These are phyloP conservation scores for Phalacrocorax carbo DNA, from an alignment of 2,113 vertebrate genomes.

Conservation along the genomic window DNA sequence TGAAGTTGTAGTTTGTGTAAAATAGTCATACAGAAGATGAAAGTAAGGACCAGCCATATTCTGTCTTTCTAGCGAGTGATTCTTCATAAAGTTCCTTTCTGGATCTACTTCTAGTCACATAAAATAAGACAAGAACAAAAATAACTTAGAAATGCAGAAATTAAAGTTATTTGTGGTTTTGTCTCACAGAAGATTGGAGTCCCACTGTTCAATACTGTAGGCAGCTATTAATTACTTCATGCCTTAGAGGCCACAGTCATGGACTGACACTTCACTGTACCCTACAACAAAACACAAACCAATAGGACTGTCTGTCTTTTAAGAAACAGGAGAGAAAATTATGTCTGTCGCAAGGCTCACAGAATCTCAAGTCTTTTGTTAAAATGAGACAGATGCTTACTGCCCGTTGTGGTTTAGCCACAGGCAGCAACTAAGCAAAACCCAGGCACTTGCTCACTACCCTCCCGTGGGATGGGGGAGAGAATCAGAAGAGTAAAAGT, in stretches of 20 bases:
- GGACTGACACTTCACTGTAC: background rate
- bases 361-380: background rate
- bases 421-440: no score
- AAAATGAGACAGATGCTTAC: background rate
- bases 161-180: background rate
- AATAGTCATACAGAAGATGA: background rate
- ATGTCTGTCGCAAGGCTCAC: background rate
- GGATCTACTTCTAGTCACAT: background rate
- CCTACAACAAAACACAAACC: background rate
- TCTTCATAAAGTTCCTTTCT: background rate
- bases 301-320: background rate
- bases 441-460: no score
- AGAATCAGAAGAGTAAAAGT: no score
- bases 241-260: background rate
- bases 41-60: background rate
- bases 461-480: no score
- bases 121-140: background rate
- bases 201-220: background rate
- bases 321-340: background rate
- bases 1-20: background rate
- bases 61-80: background rate
- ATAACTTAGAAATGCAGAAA: background rate
- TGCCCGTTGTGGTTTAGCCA: background rate
- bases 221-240: background rate
- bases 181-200: background rate